Evolutionary conservation across 30 jellyfish, hydroid and myxozoan species (phyloP), one percentile per base, ranked within the genome.

Genomic region (Catostylus mosaicus): DNA sequence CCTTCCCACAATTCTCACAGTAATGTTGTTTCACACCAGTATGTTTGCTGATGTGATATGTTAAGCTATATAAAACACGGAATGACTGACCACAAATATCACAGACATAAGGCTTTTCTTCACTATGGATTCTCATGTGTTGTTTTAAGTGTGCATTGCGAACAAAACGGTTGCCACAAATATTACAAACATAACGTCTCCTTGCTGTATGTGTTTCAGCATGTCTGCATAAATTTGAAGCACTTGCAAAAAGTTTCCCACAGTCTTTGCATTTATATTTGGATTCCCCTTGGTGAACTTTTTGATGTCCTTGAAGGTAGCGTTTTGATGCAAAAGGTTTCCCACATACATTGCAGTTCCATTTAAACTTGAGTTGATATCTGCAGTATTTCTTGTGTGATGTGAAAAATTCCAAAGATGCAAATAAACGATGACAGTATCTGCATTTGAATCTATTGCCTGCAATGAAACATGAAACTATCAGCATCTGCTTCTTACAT

Each of bases 101-200:
- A 56, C 92, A 82, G 20, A 69, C 85, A 69, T 82, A 82, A 3
- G 92, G 92, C 57, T 70, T 82, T 50, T 82, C 92, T 24, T 82
- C 80, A 40, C 40, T 82, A 75, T 82, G 92, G 20, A 82, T 68
- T 45, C 92, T 36, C 86, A 68, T 68, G 78, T 82, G 92, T 32
- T 69, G 86, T 50, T 68, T 69, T 46, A 82, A 72, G 46, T 82
- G 92, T 6, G 86, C 82, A 57, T 82, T 82, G 31, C 92, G 85
- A 8, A 69, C 80, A 62, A 82, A 82, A 50, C 75, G 59, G 3
- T 37, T 60, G 67, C 83, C 79, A 48, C 92, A 82, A 26, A 82
- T 32, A 7, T 57, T 66, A 40, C 92, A 82, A 6, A 22, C 18
- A 69, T 40, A 82, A 9, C 73, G 92, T 40, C 92, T 63, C 1